Evolutionary conservation across 2,888 invertebrate species (phyloP), one percentile per base, ranked within the genome.

Genomic region (Callimorpha dominula): DNA sequence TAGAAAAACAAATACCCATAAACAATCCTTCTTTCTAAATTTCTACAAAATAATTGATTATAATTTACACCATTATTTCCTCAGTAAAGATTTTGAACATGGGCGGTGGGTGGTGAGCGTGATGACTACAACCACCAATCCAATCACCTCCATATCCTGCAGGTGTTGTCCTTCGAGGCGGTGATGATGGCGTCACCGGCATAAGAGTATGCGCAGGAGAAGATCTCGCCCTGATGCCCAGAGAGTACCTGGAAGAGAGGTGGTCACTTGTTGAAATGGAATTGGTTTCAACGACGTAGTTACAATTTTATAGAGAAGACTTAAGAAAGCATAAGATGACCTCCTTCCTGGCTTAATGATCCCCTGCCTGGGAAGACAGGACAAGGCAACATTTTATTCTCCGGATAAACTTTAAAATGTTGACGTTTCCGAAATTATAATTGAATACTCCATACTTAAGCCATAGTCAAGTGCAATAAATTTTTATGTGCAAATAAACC

Each of bases 101-200:
- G 31, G 31, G 31, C 31, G 31, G 31, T 31, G n/a, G 54, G 46
- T 20, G 63, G 31, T 42, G 60, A 54, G 11, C 20, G 67, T 68
- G 73, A 76, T 68, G 77, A 76, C 83, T 87, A 90, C 88, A 93
- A 92, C 93, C 96, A 97, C 97, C 97, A 97, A 85, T 97, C 97
- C 87, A 97, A 96, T 97, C 97, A 97, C 90, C 97, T 97, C 98
- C 98, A 98, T 81, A 98, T 96, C 70, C 97, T 95, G 90, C 98
- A 98, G 15, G 97, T 97, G 93, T 98, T 98, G 90, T 98, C 98
- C 91, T 98, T 98, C 83, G 97, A 97, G 0, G 98, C 98, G 31
- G 98, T 98, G 81, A 98, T 94, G 82, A 98, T 96, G 8, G 97
- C 97, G 86, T 98, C 97, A 0, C 98, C 98, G 0, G 97, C 96